These are phyloP conservation scores for Sardinella longiceps DNA, from an alignment of 2,797 vertebrate species.

Conservation along the genomic window DNA sequence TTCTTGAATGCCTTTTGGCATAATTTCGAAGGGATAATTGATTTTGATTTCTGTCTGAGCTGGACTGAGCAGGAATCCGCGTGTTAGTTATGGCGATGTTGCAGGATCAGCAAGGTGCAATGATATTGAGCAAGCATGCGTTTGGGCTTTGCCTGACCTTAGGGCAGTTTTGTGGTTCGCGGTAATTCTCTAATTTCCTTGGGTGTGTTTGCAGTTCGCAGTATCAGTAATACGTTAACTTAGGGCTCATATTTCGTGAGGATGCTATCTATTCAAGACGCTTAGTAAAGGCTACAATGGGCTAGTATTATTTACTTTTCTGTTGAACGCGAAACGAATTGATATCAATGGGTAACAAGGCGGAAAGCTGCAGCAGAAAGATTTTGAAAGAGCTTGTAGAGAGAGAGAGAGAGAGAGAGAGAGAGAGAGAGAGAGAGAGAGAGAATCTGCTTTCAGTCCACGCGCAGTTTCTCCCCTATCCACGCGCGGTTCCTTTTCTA, in stretches of 20 bases:
- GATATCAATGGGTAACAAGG: neutral
- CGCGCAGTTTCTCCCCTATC: slow-evolving; percentile 45
- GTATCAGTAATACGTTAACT: neutral
- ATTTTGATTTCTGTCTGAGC: neutral
- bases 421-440: slow-evolving; percentile 31
- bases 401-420: slow-evolving; percentile 29
- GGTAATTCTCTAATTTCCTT: neutral
- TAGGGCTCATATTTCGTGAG: neutral
- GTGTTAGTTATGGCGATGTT: slow-evolving; percentile 55
- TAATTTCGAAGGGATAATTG: neutral
- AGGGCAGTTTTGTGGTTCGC: neutral
- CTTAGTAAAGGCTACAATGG: neutral
- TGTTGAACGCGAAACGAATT: neutral
- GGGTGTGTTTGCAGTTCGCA: neutral
- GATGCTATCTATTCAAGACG: neutral
- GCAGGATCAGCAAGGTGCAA: slow-evolving; percentile 69
- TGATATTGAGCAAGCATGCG: slow-evolving; percentile 56
- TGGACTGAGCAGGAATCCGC: neutral
- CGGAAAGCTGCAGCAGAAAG: slow-evolving; percentile 61
- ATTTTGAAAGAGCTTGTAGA: slow-evolving; percentile 38
- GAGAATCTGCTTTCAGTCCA: slow-evolving; percentile 42
- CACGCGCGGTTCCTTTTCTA: slow-evolving; percentile 48
- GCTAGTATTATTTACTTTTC: neutral
- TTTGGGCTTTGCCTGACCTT: slow-evolving; percentile 17
- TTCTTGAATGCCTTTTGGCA: neutral